These are phyloP conservation scores for Drosophila kurseongensis DNA, from an alignment of 1,140 invertebrate species.

Conservation along the genomic window DNA sequence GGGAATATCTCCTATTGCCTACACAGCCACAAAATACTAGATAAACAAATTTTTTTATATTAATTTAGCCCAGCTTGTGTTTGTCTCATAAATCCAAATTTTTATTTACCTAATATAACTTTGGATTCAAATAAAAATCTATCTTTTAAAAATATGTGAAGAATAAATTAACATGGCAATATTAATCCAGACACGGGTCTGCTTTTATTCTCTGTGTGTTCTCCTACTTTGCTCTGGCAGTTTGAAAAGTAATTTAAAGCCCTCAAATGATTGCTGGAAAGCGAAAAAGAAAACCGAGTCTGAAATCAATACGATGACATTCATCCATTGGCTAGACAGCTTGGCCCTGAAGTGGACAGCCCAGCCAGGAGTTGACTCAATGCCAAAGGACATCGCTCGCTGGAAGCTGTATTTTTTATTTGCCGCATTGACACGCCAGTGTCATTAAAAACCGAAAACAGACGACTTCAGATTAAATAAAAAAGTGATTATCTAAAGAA, in stretches of 20 bases:
- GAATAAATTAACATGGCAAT: too few species aligned
- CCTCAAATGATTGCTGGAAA: slow-evolving; percentile 28
- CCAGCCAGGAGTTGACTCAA: slow-evolving; percentile 52
- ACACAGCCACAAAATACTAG: slow-evolving; percentile 8
- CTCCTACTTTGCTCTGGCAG: slow-evolving; percentile 18
- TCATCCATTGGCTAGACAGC: slow-evolving; percentile 70
- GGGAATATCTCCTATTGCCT: slow-evolving; percentile 4
- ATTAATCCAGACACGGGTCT: too few species aligned
- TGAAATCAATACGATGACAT: slow-evolving; percentile 74
- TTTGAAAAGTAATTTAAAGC: slow-evolving; percentile 74
- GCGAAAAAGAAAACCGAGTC: slow-evolving; percentile 31
- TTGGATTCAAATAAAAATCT: too few species aligned
- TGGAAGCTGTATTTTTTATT: slow-evolving; percentile 41
- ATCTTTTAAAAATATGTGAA: too few species aligned
- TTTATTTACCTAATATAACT: too few species aligned
- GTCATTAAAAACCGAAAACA: slow-evolving; percentile 66
- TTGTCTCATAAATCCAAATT: too few species aligned
- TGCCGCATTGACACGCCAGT: slow-evolving; percentile 76
- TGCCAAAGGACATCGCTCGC: slow-evolving; percentile 65
- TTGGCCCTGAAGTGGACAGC: slow-evolving; percentile 71
- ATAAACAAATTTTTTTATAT: too few species aligned
- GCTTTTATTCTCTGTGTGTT: neutral
- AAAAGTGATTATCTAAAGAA: slow-evolving; percentile 73
- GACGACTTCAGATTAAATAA: slow-evolving; percentile 71
- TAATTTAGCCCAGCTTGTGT: too few species aligned